Evolutionary conservation across 2,113 vertebrate genomes (phyloP).

Genomic region (Osmerus mordax): DNA sequence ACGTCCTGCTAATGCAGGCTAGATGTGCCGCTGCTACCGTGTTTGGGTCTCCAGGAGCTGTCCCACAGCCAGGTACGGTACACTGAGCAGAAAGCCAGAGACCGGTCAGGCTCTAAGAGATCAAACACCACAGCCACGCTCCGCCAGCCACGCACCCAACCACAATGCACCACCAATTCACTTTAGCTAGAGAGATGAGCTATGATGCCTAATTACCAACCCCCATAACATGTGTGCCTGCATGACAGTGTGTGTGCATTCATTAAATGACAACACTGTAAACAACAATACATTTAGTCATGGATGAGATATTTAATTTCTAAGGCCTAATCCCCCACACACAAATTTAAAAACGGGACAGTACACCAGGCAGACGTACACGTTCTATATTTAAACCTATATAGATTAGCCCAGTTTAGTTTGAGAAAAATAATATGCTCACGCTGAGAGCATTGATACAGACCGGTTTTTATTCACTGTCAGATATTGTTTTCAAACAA

Average conservation of each 20-base stretch:
- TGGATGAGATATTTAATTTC: too few species aligned
- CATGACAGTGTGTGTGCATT: slow-evolving; percentile 44
- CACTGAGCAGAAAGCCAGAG: slow-evolving; percentile 2
- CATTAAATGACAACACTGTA: slow-evolving; percentile 26
- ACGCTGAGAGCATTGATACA: too few species aligned
- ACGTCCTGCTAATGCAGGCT: background rate
- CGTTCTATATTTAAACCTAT: too few species aligned
- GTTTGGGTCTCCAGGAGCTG: slow-evolving; percentile 3
- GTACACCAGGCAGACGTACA: too few species aligned
- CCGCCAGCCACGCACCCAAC: slow-evolving; percentile 36
- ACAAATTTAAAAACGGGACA: too few species aligned
- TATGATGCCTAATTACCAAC: slow-evolving; percentile 21
- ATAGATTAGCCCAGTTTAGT: too few species aligned
- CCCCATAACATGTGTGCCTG: slow-evolving; percentile 41
- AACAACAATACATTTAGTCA: too few species aligned
- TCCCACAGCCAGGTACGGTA: slow-evolving; percentile 2
- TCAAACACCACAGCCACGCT: slow-evolving; percentile 40
- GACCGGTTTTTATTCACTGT: too few species aligned
- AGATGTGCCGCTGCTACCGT: background rate
- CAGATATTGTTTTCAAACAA: too few species aligned
- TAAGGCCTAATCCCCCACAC: too few species aligned
- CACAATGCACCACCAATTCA: slow-evolving; percentile 41
- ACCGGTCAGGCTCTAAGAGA: slow-evolving; percentile 12
- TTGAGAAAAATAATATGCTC: too few species aligned
- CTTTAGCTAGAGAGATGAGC: slow-evolving; percentile 17